These are phyloP conservation scores for Biston betularia DNA, from an alignment of 2,888 invertebrate genomes.

Conservation along the genomic window DNA sequence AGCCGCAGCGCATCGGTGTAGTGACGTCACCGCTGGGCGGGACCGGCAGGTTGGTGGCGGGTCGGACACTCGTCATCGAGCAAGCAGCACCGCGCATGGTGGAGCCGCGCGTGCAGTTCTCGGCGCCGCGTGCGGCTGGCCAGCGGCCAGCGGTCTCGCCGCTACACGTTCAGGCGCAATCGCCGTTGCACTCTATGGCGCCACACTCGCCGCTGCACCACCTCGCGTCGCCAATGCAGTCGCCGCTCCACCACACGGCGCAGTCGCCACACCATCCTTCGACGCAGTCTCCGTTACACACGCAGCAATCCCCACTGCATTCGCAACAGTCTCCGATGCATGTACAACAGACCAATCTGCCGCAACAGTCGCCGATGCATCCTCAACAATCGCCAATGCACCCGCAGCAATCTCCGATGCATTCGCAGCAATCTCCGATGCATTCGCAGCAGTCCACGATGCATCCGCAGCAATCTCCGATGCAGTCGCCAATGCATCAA, in stretches of 20 bases:
- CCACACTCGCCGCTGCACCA: conserved; percentile 59
- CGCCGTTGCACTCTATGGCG: conserved; percentile 67
- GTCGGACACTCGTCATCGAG: conserved; percentile 77
- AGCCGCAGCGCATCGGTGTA: conserved; percentile 66
- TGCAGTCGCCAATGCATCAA: conserved; percentile 71
- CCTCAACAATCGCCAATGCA: conserved; percentile 68
- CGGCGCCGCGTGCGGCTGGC: conserved; percentile 69
- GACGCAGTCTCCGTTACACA: conserved; percentile 61
- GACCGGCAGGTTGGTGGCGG: conserved; percentile 66
- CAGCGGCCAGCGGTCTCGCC: conserved; percentile 76
- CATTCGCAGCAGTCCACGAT: conserved; percentile 66
- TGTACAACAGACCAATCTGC: conserved; percentile 51
- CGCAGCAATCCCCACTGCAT: conserved; percentile 68
- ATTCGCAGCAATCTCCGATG: conserved; percentile 51
- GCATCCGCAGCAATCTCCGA: conserved; percentile 53
- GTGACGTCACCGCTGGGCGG: conserved; percentile 74
- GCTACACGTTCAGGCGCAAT: conserved; percentile 52
- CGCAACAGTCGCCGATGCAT: conserved; percentile 56
- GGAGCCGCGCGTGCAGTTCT: conserved; percentile 64
- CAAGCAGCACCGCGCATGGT: conserved; percentile 64
- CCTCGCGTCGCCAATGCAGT: conserved; percentile 65
- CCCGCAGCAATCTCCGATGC: conserved; percentile 55
- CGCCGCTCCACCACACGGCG: conserved; percentile 64
- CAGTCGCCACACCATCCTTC: conserved; percentile 60
- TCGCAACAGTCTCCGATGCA: conserved; percentile 68